Percentiles rank a stretch among this genome's conserved stretches.
phyloP scores from a whole-genome alignment of 2,113 vertebrate species.

The Scalopus aquaticus region DNA sequence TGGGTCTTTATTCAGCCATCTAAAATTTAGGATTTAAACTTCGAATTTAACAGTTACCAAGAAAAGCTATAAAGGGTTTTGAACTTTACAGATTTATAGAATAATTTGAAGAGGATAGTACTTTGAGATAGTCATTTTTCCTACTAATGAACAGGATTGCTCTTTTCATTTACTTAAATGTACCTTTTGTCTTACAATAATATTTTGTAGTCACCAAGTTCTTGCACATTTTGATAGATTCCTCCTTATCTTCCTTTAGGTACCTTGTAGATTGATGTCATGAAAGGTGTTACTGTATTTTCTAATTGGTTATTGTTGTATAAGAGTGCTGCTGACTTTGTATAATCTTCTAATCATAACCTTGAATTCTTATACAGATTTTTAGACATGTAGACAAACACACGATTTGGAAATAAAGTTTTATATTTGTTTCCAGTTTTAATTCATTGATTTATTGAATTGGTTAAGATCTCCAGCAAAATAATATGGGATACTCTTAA shows the following conservation, averaged over 20 bases:
- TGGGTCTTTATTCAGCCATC: neutral
- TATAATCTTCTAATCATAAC: neutral
- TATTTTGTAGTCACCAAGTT: neutral
- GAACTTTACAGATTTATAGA: neutral
- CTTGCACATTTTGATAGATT: neutral
- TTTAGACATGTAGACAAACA: neutral
- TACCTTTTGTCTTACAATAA: neutral
- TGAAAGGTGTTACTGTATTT: neutral
- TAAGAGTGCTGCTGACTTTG: neutral
- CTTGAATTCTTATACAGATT: neutral
- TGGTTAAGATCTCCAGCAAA: neutral
- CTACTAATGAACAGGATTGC: neutral
- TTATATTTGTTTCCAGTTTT: constrained; percentile 1
- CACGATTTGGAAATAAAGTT: neutral
- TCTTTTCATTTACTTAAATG: neutral
- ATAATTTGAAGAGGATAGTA: neutral
- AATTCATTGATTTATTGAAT: neutral
- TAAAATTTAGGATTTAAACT: neutral
- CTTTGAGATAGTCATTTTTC: neutral
- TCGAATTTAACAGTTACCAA: too few species aligned
- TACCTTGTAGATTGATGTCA: neutral
- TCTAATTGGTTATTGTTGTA: neutral
- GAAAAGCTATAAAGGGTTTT: neutral
- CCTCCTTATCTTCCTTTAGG: neutral
- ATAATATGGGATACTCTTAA: neutral